Evolutionary conservation across 2,113 vertebrate genomes (phyloP).

Genomic region (Strix uralensis): DNA sequence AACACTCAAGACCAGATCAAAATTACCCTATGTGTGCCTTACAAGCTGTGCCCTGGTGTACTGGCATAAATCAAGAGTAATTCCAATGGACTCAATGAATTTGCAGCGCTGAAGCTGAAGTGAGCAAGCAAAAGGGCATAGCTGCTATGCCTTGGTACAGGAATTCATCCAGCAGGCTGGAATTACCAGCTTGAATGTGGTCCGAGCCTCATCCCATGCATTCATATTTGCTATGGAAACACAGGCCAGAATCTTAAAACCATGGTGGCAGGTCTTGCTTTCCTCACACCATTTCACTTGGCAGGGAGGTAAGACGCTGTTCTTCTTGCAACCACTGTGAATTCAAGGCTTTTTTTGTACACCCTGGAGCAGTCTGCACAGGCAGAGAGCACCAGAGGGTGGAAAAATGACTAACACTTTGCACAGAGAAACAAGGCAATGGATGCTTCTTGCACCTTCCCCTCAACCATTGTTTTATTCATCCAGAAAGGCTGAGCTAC

Average conservation of each 20-base stretch:
- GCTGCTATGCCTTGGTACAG: background rate
- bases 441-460: background rate
- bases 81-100: background rate
- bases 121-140: background rate
- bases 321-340: background rate
- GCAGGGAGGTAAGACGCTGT: background rate
- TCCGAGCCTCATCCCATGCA: rapidly evolving
- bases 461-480: background rate
- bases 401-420: background rate
- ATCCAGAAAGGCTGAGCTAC: background rate
- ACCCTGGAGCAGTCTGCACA: background rate
- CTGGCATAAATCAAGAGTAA: background rate
- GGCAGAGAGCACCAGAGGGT: background rate
- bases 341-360: background rate
- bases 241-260: background rate
- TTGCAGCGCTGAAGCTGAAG: background rate
- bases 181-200: background rate
- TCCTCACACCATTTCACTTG: background rate
- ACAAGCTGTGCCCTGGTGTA: background rate
- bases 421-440: background rate
- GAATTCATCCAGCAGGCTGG: background rate
- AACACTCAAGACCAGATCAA: background rate
- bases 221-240: background rate
- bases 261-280: background rate
- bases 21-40: background rate